phyloP scores from a whole-genome alignment of 2,888 invertebrate species.

The Crematogaster levior region DNA sequence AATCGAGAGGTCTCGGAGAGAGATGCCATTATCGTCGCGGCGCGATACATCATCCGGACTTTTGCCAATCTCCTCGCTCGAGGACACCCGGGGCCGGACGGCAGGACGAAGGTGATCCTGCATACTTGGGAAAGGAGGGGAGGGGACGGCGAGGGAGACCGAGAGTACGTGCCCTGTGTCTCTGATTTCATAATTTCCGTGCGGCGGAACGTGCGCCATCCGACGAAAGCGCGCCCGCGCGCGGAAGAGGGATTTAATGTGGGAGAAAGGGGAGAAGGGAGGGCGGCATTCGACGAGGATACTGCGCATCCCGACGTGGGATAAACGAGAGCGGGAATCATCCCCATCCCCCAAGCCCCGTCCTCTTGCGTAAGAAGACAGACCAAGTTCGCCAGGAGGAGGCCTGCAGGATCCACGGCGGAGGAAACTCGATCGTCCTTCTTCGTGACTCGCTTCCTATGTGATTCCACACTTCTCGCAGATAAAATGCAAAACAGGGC shows the following conservation, averaged over 20 bases:
- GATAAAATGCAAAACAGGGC: slow-evolving; percentile 48
- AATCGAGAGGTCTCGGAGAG: slow-evolving; percentile 34
- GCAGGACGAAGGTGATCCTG: slow-evolving; percentile 67
- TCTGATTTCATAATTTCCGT: slow-evolving; percentile 86
- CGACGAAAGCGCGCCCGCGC: slow-evolving; percentile 44
- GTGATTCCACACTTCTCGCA: slow-evolving; percentile 23
- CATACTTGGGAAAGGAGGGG: slow-evolving; percentile 55
- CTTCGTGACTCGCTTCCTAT: slow-evolving; percentile 51
- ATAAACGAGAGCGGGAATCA: slow-evolving; percentile 64
- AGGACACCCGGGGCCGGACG: slow-evolving; percentile 47
- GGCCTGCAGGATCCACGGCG: slow-evolving; percentile 5
- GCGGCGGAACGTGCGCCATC: slow-evolving; percentile 75
- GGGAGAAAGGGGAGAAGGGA: not conserved
- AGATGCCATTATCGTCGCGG: slow-evolving; percentile 68
- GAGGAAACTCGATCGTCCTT: slow-evolving; percentile 53
- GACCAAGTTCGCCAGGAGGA: slow-evolving; percentile 60
- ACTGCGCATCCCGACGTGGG: slow-evolving; percentile 43
- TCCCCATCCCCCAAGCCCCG: not conserved
- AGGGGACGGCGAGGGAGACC: slow-evolving; percentile 19
- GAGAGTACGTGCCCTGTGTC: slow-evolving; percentile 84
- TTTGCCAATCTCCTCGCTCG: slow-evolving; percentile 73
- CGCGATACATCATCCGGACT: slow-evolving; percentile 76
- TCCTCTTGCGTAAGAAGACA: slow-evolving; percentile 57
- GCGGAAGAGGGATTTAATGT: slow-evolving; percentile 66
- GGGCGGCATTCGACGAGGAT: slow-evolving; percentile 62